Percentiles rank a stretch among this genome's conserved stretches.
Conservation (phyloP, 2,797 vertebrate species). For the Syndactyla subalaris region DNA sequence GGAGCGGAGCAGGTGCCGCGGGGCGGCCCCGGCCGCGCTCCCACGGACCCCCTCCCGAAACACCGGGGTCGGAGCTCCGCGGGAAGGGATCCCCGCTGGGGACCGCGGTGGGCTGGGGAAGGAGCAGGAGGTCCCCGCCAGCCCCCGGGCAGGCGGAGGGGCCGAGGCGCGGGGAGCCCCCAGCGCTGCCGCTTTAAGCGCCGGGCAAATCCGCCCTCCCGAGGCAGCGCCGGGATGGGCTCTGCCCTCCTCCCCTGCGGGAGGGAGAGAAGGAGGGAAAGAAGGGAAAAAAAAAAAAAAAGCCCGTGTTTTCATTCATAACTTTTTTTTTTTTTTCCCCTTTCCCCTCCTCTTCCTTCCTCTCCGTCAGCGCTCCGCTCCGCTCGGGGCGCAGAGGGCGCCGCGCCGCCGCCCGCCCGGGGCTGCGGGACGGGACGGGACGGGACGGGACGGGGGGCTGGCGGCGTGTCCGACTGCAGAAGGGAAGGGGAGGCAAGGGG, state of each 20-base stretch:
- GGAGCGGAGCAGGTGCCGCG: conserved; percentile 43
- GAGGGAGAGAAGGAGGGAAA: neutral
- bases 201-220: conserved; percentile 71
- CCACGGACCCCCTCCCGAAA: neutral
- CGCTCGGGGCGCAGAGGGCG: conserved; percentile 69
- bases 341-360: conserved; percentile 68
- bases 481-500: neutral
- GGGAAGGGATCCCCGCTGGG: neutral
- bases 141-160: neutral
- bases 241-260: conserved; percentile 74
- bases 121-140: neutral
- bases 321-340: conserved; percentile 78
- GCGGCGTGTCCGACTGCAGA: neutral
- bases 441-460: neutral
- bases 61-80: neutral
- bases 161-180: neutral
- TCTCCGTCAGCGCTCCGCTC: conserved; percentile 42
- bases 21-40: neutral
- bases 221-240: conserved; percentile 75
- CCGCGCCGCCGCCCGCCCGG: conserved; percentile 32
- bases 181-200: conserved; percentile 67
- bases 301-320: conserved; percentile 94
- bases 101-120: neutral
- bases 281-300: neutral
- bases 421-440: neutral